Base-by-base conservation (phyloP, 2,797 vertebrate species). In the Pipistrellus pipistrellus region DNA sequence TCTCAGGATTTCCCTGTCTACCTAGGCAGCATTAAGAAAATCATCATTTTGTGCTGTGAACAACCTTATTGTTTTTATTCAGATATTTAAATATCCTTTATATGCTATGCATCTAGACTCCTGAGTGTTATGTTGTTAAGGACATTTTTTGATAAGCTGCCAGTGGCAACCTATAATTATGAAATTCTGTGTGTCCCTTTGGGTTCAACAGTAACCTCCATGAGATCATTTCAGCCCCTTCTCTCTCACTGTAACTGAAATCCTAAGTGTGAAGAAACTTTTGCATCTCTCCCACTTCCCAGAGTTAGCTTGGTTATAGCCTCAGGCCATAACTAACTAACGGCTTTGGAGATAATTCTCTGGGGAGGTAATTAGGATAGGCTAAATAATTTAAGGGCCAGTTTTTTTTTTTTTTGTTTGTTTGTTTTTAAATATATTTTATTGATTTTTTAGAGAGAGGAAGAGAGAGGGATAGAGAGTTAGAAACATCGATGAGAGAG, bases 351-450 rank as follows among this genome's bases (percentile, higher is more conserved):
- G 94, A 94, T 94, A 53, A 88, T 92, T 97, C 93, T 97, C 72
- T 73, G 88, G 95, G 84, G 95, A 98, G 73, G 96, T 98, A 96
- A 97, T 98, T 97, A 97, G 71, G 75, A 44, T 2, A 0, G 71
- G 27, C 55, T 96, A 97, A 98, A 97, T 98, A 97, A 97, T 96
- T 96, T 95, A 96, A 95, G 90, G 81, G 17, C 73, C 38, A 35
- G 38, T 97, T 97, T 96, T 94, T n/a, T n/a, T n/a, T n/a, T n/a
- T n/a, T n/a, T n/a, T n/a, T n/a, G n/a, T n/a, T n/a, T n/a, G n/a
- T n/a, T n/a, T n/a, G n/a, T n/a, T n/a, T n/a, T n/a, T n/a, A n/a
- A n/a, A n/a, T n/a, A n/a, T n/a, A n/a, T n/a, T n/a, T n/a, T n/a
- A n/a, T n/a, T n/a, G n/a, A n/a, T n/a, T n/a, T n/a, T n/a, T n/a